Evolutionary conservation across 2,113 vertebrate species (phyloP).

Genomic region (Xerus inauris): DNA sequence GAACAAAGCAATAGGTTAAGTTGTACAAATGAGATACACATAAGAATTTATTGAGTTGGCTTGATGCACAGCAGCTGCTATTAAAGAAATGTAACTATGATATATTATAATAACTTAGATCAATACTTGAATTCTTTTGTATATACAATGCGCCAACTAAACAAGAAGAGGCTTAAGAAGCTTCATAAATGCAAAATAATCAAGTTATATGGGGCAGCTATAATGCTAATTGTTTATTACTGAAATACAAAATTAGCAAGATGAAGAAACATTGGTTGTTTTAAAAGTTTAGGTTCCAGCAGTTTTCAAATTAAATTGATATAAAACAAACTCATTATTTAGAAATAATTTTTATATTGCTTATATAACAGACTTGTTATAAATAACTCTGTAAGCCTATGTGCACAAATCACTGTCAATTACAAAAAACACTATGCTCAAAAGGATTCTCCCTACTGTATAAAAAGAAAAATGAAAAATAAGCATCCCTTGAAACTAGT

Average conservation of each 20-base stretch:
- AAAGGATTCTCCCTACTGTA: neutral
- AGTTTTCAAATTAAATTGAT: neutral
- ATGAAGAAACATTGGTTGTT: neutral
- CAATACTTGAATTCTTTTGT: constrained; percentile 42
- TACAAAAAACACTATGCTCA: neutral
- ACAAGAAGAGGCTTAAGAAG: neutral
- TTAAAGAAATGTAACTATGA: constrained; percentile 54
- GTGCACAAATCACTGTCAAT: constrained; percentile 22
- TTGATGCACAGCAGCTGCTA: constrained; percentile 10
- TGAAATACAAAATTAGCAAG: neutral
- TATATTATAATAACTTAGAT: constrained; percentile 58
- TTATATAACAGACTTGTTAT: neutral
- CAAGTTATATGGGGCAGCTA: neutral
- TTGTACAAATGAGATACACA: constrained; percentile 41
- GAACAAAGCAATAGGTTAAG: constrained; percentile 40
- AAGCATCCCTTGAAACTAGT: neutral
- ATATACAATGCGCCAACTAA: neutral
- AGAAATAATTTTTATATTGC: constrained; percentile 1
- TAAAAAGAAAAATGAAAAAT: neutral
- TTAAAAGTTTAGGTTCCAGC: neutral
- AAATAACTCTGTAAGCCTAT: neutral
- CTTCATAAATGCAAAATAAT: neutral
- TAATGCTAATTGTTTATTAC: neutral
- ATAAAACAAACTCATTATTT: neutral
- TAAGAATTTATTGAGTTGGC: constrained; percentile 48